These are phyloP conservation scores for Anagyrus pseudococci DNA, from an alignment of 2,888 invertebrate species.

Conservation along the genomic window DNA sequence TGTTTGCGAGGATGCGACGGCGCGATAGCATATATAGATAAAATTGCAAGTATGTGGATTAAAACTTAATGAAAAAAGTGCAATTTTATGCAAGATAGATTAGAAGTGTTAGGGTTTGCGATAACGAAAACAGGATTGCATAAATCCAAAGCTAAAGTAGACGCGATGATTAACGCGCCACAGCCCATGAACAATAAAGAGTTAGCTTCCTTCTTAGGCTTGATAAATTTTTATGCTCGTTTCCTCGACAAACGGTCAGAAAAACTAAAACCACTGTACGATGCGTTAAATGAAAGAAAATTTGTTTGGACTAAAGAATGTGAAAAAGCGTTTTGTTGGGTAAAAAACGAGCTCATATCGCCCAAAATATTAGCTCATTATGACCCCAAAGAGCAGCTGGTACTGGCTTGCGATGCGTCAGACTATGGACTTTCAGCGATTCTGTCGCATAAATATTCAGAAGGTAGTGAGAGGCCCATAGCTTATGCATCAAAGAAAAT, in stretches of 20 bases:
- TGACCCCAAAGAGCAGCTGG: background rate
- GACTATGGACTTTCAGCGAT: conserved; percentile 1
- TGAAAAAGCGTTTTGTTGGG: background rate
- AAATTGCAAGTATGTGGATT: background rate
- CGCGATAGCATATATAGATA: background rate
- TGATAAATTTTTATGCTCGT: too few relatives aligned
- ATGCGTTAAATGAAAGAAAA: background rate
- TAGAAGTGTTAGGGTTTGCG: background rate
- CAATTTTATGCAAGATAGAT: conserved; percentile 5
- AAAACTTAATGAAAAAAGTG: background rate
- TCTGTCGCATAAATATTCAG: conserved; percentile 2
- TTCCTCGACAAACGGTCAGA: background rate
- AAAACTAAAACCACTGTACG: conserved; percentile 5
- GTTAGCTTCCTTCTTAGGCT: background rate
- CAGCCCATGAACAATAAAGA: background rate
- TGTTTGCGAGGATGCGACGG: conserved; percentile 40
- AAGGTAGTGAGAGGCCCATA: too few relatives aligned
- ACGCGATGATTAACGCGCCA: too few relatives aligned
- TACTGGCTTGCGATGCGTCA: background rate
- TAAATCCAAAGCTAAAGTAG: conserved; percentile 2
- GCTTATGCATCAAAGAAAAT: too few relatives aligned
- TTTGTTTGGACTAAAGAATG: conserved; percentile 1
- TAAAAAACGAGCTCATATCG: conserved; percentile 5
- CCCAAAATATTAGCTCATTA: background rate
- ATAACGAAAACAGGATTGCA: conserved; percentile 3